These are phyloP conservation scores for Oceanites oceanicus DNA, from an alignment of 2,113 vertebrate species.

Conservation along the genomic window DNA sequence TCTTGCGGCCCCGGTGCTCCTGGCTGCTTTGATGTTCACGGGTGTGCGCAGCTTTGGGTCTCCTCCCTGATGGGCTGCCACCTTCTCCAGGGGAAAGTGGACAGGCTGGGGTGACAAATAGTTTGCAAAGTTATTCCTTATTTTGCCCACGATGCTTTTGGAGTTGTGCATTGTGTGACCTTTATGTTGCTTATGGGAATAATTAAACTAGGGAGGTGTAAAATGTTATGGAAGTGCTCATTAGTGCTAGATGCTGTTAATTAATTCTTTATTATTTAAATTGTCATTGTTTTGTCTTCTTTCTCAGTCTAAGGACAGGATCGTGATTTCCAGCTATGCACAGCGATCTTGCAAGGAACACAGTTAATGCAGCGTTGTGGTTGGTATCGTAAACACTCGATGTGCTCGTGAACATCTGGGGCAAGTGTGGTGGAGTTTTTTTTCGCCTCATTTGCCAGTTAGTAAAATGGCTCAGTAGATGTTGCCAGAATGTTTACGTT, in stretches of 20 bases:
- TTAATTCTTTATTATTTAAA: background rate
- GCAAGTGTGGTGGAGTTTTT: background rate
- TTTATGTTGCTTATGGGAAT: background rate
- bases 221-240: background rate
- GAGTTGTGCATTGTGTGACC: fast-evolving
- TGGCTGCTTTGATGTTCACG: background rate
- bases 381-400: background rate
- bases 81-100: background rate
- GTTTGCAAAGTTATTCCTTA: background rate
- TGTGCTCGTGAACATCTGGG: background rate
- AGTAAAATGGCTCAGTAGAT: background rate
- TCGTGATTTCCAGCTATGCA: background rate
- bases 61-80: background rate
- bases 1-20: background rate
- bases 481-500: background rate
- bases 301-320: background rate
- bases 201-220: background rate
- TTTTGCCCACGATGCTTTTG: background rate
- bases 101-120: background rate
- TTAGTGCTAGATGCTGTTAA: background rate
- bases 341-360: background rate
- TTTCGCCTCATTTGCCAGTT: background rate
- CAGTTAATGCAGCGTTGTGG: background rate
- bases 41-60: background rate
- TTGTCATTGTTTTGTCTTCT: background rate